Base-by-base conservation (phyloP, 1,140 invertebrate species). In the Eufriesea mexicana region DNA sequence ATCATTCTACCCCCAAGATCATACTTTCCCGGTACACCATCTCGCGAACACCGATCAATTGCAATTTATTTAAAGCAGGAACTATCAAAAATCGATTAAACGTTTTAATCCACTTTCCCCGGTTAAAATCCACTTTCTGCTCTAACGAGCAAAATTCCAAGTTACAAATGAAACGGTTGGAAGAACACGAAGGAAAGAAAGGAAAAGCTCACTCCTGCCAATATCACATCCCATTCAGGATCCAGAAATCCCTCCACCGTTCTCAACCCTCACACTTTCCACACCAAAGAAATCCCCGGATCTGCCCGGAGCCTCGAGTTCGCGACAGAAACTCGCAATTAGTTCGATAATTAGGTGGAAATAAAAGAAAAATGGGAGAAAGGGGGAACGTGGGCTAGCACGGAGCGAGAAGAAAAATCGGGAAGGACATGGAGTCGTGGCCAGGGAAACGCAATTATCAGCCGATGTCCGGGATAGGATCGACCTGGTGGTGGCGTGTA, bases 281-380 rank as follows among this genome's bases (percentile, higher is more conserved):
- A 8, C 55, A 5, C 12, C 7, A 6, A 10, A n/a, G 12, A 9
- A 57, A 25, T 54, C 45, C 5, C 14, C 47, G 49, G 57, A 42
- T 62, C 23, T 0, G 10, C n/a, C n/a, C n/a, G n/a, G n/a, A n/a
- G 42, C 12, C 7, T 20, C 9, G 20, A 45, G 8, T 5, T 14
- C 45, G 49, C 72, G 18, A 18, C 51, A 66, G 79, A 81, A 55
- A 81, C 75, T 35, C 67, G 79, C 72, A 81, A 76, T 76, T 81
- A 81, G 79, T 76, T 20, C 20, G 72, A 76, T 81, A 81, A 81
- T 81, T 75, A 66, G 42, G 6, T 16, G 42, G 42, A 42, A 10
- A 61, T 8, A 16, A 16, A 49, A 6, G 42, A 16, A 0, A 9
- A 20, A 28, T 8, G 12, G 28, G 8, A 49, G 16, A 20, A 49